Evolutionary conservation across 2,797 vertebrate species (phyloP).

Genomic region (Chrysocyon brachyurus): DNA sequence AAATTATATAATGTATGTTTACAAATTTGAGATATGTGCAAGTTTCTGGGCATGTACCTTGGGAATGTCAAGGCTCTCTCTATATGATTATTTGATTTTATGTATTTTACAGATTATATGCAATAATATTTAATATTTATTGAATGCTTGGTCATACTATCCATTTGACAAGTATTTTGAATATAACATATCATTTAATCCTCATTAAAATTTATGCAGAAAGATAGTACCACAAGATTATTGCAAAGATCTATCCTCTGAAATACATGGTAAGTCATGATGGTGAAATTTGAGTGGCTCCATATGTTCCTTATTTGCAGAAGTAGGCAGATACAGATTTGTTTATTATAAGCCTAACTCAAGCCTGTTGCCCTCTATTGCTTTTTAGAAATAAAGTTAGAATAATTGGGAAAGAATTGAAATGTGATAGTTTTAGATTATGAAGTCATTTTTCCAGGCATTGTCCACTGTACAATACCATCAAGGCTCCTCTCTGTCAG

Average conservation of each 20-base stretch:
- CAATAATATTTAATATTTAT: background rate
- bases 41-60: background rate
- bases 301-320: background rate
- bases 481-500: background rate
- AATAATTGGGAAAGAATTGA: background rate
- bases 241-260: background rate
- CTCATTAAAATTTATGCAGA: background rate
- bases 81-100: background rate
- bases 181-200: background rate
- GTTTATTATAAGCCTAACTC: background rate
- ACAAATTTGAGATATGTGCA: background rate
- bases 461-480: background rate
- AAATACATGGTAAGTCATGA: background rate
- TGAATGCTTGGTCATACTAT: background rate
- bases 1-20: background rate
- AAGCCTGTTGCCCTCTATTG: background rate
- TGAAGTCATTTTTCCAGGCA: background rate
- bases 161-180: background rate
- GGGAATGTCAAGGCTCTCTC: background rate
- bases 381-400: background rate
- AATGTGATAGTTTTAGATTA: background rate
- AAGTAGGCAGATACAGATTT: background rate
- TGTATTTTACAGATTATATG: conserved; percentile 1
- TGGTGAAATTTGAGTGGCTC: background rate
- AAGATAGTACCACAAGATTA: background rate